These are phyloP conservation scores for Drosophila carrolli DNA, from an alignment of 1,140 invertebrate genomes.

Conservation along the genomic window DNA sequence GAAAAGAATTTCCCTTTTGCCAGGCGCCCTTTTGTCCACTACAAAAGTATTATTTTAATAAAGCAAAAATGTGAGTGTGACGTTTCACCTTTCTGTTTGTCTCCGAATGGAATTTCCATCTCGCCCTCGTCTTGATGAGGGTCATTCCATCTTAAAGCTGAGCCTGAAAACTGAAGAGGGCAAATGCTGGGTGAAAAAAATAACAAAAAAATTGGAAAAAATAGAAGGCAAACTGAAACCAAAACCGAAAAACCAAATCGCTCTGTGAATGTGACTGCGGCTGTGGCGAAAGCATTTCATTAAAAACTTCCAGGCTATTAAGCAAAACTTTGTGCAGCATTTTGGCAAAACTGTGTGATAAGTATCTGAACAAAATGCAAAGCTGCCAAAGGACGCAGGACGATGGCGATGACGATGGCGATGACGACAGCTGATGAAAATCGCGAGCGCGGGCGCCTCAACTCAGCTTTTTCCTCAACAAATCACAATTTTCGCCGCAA, in stretches of 20 bases:
- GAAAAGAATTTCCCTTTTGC: constrained; percentile 31
- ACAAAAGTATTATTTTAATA: constrained; percentile 75
- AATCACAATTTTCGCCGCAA: constrained; percentile 82
- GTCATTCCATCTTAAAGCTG: constrained; percentile 61
- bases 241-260: constrained; percentile 31
- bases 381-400: constrained; percentile 72
- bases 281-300: constrained; percentile 75
- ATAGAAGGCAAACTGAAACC: constrained; percentile 17
- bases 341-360: constrained; percentile 82
- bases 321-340: constrained; percentile 83
- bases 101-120: constrained; percentile 23
- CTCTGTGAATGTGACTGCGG: constrained; percentile 28
- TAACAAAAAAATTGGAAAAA: neutral
- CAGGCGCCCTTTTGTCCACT: constrained; percentile 38
- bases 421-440: constrained; percentile 77
- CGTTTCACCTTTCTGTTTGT: constrained; percentile 71
- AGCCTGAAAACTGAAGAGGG: neutral
- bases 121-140: constrained; percentile 42
- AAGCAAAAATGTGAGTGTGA: constrained; percentile 76
- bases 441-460: constrained; percentile 57
- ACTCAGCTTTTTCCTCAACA: constrained; percentile 54
- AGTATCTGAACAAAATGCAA: constrained; percentile 82
- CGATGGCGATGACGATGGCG: constrained; percentile 23
- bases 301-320: constrained; percentile 83
- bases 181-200: constrained; percentile 5